Evolutionary conservation across 2,888 invertebrate species (phyloP), one percentile per base, ranked within the genome.

Genomic region (Philereme vetulata): DNA sequence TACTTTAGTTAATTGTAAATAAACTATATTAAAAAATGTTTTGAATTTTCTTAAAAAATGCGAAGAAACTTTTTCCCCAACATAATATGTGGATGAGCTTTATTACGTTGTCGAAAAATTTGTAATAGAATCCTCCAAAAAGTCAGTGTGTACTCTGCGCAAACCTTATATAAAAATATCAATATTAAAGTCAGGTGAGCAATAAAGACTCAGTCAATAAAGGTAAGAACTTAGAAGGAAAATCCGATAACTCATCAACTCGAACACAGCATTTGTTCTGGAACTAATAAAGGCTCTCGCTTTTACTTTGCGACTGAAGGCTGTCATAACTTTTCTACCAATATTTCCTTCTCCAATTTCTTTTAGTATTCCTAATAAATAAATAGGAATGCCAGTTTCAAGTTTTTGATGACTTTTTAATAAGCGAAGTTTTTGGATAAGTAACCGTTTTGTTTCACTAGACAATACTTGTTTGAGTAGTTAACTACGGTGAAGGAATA

Each of bases 171-270:
- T 33, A n/a, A 46, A 45, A 45, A 11, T 7, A 42, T 51, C n/a
- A 51, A 36, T 57, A 51, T 42, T 42, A 51, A 47, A 35, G 42
- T 21, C 56, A 57, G 48, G 45, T 46, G 36, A 44, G 56, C 44
- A 36, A 40, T 53, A 54, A 62, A 50, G 59, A 48, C 58, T 38
- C 60, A 59, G 52, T 61, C 59, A 62, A 55, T 53, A 50, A 40
- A 53, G 57, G 46, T 53, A 49, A 38, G 56, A 52, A 54, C 40
- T 49, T 40, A 50, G 51, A 51, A 60, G 32, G 57, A 48, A 55
- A 65, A 60, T 53, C 52, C 62, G 49, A 64, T 60, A 64, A 60
- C 60, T 67, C 64, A 62, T 54, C 61, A 45, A 53, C 61, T 61
- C 51, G 36, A 43, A 43, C 42, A 51, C 8, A 35, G 36, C 53